These are phyloP conservation scores for Polietes domitor DNA, from an alignment of 2,888 invertebrate genomes.

Conservation along the genomic window DNA sequence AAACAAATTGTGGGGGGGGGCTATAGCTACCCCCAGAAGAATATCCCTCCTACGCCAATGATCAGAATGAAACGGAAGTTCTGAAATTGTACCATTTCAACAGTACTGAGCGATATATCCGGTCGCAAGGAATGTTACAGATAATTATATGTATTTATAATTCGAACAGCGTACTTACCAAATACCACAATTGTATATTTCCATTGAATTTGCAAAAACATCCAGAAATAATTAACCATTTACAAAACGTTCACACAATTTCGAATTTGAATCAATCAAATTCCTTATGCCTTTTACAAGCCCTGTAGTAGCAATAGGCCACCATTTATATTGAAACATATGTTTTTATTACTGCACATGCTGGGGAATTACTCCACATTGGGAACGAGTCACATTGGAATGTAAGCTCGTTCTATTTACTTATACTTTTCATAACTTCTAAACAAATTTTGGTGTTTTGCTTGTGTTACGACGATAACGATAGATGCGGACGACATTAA, in stretches of 20 bases:
- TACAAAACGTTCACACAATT: background rate
- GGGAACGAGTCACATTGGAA: too few species aligned
- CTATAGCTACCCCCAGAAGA: too few species aligned
- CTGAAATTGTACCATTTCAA: too few species aligned
- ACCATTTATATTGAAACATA: background rate
- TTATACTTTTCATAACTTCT: too few species aligned
- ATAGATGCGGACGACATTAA: constrained; percentile 48
- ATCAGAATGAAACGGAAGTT: too few species aligned
- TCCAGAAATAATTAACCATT: constrained; percentile 36
- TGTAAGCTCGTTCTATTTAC: too few species aligned
- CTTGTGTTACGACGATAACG: background rate
- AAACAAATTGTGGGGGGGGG: too few species aligned
- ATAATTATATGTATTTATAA: too few species aligned
- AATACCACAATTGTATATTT: constrained; percentile 34
- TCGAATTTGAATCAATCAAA: background rate
- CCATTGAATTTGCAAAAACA: constrained; percentile 58
- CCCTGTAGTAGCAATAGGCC: background rate
- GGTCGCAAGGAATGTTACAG: too few species aligned
- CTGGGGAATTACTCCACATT: too few species aligned
- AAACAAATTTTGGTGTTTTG: background rate
- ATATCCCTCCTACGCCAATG: too few species aligned
- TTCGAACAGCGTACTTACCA: constrained; percentile 53
- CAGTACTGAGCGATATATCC: too few species aligned
- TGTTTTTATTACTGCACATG: background rate
- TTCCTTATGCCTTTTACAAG: background rate